Evolutionary conservation across 1,140 invertebrate genomes (phyloP).

Genomic region (Caerostris extrusa): DNA sequence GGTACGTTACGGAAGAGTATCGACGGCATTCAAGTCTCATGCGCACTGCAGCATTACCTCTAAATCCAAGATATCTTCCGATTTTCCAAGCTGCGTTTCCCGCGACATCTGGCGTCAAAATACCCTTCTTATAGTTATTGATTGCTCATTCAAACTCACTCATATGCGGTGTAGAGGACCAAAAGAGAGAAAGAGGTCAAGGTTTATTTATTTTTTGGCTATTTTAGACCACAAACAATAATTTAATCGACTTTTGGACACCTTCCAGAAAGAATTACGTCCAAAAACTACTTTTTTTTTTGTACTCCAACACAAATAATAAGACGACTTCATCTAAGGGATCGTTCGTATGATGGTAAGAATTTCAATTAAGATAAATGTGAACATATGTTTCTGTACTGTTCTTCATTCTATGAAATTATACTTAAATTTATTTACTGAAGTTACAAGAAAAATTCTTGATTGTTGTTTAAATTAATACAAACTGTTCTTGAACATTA

Average conservation of each 20-base stretch:
- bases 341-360: too few species aligned
- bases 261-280: constrained; percentile 58
- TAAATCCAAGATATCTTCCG: constrained; percentile 69
- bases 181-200: constrained; percentile 67
- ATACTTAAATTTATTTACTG: too few species aligned
- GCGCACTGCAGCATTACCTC: constrained; percentile 76
- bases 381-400: too few species aligned
- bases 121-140: constrained; percentile 52
- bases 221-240: constrained; percentile 72
- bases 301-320: too few species aligned
- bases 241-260: constrained; percentile 72
- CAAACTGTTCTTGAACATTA: too few species aligned
- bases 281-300: too few species aligned
- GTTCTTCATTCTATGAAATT: too few species aligned
- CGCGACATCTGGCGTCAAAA: constrained; percentile 72
- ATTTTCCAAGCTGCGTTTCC: constrained; percentile 43
- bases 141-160: constrained; percentile 62
- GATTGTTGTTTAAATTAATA: too few species aligned
- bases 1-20: not conserved
- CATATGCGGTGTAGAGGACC: constrained; percentile 24
- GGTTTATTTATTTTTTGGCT: constrained; percentile 49
- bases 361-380: too few species aligned
- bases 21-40: constrained; percentile 51
- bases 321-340: too few species aligned
- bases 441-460: too few species aligned